Conservation (phyloP, 2,113 vertebrate species). For the Glaucidium brasilianum region DNA sequence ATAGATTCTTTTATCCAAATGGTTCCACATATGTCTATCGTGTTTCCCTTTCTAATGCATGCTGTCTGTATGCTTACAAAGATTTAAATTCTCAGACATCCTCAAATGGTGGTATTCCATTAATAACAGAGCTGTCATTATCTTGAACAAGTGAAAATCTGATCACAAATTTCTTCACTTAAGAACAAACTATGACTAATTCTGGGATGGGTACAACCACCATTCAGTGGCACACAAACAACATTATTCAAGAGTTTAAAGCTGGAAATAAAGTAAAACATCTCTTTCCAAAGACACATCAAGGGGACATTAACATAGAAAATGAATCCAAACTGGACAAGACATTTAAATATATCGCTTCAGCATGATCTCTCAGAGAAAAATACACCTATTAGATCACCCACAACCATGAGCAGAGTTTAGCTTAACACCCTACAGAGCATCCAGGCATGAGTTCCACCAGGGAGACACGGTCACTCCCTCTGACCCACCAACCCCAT, state of each 20-base stretch:
- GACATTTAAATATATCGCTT: neutral
- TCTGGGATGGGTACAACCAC: neutral
- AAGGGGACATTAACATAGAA: neutral
- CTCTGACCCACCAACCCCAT: neutral
- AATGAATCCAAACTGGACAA: neutral
- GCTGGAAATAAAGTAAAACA: neutral
- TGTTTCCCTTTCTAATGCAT: neutral
- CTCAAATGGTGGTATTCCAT: neutral
- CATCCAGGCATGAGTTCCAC: neutral
- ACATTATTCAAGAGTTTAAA: neutral
- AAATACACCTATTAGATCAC: neutral
- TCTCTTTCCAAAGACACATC: neutral
- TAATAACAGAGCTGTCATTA: neutral
- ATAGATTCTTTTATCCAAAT: neutral
- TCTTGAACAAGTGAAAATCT: neutral
- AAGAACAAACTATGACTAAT: neutral
- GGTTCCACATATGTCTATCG: neutral
- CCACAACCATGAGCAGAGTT: neutral
- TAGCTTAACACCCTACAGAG: neutral
- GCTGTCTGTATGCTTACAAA: neutral
- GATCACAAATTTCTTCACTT: neutral
- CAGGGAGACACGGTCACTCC: neutral
- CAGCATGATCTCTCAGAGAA: neutral
- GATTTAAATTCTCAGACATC: neutral
- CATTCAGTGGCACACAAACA: neutral